Percentiles rank a stretch among this genome's conserved stretches.
Conservation (phyloP, 2,888 invertebrate species). For the Empis livida region DNA sequence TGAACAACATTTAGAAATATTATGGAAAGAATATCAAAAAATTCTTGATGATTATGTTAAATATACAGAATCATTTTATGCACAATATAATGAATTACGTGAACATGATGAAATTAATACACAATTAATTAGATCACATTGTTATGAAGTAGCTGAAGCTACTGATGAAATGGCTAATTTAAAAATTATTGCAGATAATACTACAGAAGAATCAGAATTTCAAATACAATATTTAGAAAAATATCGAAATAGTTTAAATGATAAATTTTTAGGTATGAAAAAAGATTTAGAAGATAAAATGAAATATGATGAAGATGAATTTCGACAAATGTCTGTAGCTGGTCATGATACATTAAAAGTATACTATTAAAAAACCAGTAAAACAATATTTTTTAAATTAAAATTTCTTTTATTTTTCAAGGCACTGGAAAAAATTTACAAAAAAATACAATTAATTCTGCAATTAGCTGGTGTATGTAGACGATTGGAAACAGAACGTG, state of each 20-base stretch:
- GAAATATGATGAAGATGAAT: conserved; percentile 38
- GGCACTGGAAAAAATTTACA: conserved; percentile 40
- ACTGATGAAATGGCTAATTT: conserved; percentile 27
- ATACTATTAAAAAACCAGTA: no score
- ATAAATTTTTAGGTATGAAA: conserved; percentile 41
- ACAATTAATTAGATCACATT: conserved; percentile 28
- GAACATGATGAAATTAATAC: conserved; percentile 35
- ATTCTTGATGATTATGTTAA: conserved; percentile 32
- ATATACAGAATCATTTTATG: conserved; percentile 34
- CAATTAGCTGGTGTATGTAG: conserved; percentile 49
- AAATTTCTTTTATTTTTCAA: conserved; percentile 17
- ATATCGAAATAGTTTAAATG: conserved; percentile 39
- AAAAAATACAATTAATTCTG: conserved; percentile 46
- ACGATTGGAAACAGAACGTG: conserved; percentile 51
- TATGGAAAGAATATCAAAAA: conserved; percentile 36
- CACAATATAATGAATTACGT: conserved; percentile 35
- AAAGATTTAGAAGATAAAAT: conserved; percentile 40
- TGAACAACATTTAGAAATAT: conserved; percentile 38
- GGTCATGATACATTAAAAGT: conserved; percentile 40
- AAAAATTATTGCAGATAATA: conserved; percentile 39
- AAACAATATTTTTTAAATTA: neutral
- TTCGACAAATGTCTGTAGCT: conserved; percentile 47
- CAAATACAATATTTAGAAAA: conserved; percentile 37
- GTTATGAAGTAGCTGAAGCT: conserved; percentile 28
- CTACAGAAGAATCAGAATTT: conserved; percentile 35